Conservation (phyloP, 2,888 invertebrate species). For the Eulithis testata region DNA sequence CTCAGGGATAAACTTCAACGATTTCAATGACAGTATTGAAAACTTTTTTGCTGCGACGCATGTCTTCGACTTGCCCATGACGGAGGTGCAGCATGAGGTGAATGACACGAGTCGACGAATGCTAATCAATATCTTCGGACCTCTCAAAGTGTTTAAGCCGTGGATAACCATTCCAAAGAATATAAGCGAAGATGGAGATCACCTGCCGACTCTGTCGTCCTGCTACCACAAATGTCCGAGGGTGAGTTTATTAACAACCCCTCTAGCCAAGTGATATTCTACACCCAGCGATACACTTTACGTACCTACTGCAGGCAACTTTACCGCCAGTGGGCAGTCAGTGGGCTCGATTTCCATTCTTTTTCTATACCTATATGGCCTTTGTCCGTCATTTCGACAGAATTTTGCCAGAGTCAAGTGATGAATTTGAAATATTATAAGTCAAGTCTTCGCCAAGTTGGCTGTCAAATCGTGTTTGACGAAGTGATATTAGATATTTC, state of each 20-base stretch:
- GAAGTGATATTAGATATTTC: no score
- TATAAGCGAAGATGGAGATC: slow-evolving; percentile 52
- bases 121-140: slow-evolving; percentile 56
- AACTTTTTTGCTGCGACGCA: slow-evolving; percentile 72
- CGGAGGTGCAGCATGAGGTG: slow-evolving; percentile 47
- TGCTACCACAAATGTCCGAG: slow-evolving; percentile 73
- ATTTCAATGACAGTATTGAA: slow-evolving; percentile 64
- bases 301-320: no score
- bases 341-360: no score
- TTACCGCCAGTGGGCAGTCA: no score
- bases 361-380: no score
- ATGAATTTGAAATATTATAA: no score
- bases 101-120: slow-evolving; percentile 55
- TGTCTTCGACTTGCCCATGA: slow-evolving; percentile 60
- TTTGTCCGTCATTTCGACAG: no score
- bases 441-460: no score
- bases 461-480: no score
- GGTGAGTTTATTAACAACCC: slow-evolving; percentile 46
- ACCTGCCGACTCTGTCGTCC: slow-evolving; percentile 60
- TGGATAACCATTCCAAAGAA: slow-evolving; percentile 59
- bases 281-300: no score
- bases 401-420: no score
- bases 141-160: slow-evolving; percentile 62
- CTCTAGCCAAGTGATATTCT: no score
- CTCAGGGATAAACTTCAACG: slow-evolving; percentile 50